Percentiles rank a stretch among this genome's conserved stretches.
Conservation (phyloP, 2,888 invertebrate species). For the Cacoxenus indagator region DNA sequence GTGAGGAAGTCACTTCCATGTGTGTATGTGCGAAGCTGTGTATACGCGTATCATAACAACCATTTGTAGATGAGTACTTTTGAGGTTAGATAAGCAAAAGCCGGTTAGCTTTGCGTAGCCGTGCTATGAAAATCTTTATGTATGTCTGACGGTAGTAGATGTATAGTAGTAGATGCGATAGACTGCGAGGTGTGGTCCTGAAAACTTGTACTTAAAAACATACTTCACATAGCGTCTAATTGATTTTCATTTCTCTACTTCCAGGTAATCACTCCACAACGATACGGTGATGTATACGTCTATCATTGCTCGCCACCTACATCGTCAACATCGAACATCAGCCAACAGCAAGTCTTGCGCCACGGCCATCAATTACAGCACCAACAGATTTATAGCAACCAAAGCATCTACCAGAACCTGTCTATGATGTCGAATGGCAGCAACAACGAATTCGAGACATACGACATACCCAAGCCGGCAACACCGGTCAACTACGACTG, state of each 20-base stretch:
- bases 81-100: not conserved
- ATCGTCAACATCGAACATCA: constrained; percentile 30
- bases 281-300: constrained; percentile 80
- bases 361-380: constrained; percentile 32
- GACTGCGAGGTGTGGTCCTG: not conserved
- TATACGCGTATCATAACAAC: not conserved
- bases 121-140: not conserved
- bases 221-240: not conserved
- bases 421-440: constrained; percentile 54
- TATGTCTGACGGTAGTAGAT: not conserved
- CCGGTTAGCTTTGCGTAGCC: not conserved
- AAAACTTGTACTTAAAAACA: not conserved
- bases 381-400: constrained; percentile 60
- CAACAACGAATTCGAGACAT: constrained; percentile 65
- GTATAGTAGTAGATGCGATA: not conserved
- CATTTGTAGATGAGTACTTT: not conserved
- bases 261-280: constrained; percentile 80
- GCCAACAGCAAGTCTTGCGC: constrained; percentile 29
- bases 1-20: not conserved
- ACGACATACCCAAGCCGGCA: constrained; percentile 77
- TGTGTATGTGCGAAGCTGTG: not conserved
- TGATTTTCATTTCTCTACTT: constrained; percentile 39
- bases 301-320: constrained; percentile 75
- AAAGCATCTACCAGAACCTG: constrained; percentile 66
- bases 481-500: constrained; percentile 74